Percentiles rank a stretch among this genome's conserved stretches.
These are phyloP conservation scores for Phalloptychus januarius DNA, from an alignment of 2,797 vertebrate species.

Conservation along the genomic window DNA sequence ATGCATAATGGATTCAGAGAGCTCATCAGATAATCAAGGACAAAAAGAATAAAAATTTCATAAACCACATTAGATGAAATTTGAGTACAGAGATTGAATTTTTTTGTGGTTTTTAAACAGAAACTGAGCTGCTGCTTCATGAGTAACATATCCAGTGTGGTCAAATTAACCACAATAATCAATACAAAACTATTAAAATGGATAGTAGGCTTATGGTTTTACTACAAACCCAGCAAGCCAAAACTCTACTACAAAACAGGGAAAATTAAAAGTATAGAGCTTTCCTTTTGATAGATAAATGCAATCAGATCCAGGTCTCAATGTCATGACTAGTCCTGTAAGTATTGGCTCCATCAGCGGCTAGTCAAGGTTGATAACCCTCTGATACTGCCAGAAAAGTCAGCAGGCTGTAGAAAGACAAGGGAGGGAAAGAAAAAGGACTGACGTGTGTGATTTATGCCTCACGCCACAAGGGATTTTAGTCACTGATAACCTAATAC, in stretches of 20 bases:
- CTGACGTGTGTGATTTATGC: constrained; percentile 82
- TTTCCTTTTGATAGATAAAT: constrained; percentile 22
- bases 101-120: constrained; percentile 10
- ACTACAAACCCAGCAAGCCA: neutral
- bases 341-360: constrained; percentile 38
- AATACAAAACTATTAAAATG: neutral
- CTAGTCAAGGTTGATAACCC: constrained; percentile 60
- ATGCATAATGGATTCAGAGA: constrained; percentile 48
- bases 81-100: constrained; percentile 27
- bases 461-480: constrained; percentile 77
- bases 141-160: neutral
- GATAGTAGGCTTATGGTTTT: constrained; percentile 3
- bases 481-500: constrained; percentile 82
- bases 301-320: constrained; percentile 47
- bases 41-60: constrained; percentile 25
- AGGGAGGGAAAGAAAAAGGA: constrained; percentile 31
- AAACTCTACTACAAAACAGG: constrained; percentile 3
- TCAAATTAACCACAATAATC: constrained; percentile 15
- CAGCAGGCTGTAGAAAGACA: constrained; percentile 48
- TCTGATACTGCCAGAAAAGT: constrained; percentile 51
- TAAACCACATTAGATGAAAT: constrained; percentile 39
- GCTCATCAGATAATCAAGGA: constrained; percentile 42
- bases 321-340: constrained; percentile 47
- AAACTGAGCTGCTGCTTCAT: constrained; percentile 16
- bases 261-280: constrained; percentile 8